Evolutionary conservation across 2,113 vertebrate genomes (phyloP).

Genomic region (Zosterops japonicus): DNA sequence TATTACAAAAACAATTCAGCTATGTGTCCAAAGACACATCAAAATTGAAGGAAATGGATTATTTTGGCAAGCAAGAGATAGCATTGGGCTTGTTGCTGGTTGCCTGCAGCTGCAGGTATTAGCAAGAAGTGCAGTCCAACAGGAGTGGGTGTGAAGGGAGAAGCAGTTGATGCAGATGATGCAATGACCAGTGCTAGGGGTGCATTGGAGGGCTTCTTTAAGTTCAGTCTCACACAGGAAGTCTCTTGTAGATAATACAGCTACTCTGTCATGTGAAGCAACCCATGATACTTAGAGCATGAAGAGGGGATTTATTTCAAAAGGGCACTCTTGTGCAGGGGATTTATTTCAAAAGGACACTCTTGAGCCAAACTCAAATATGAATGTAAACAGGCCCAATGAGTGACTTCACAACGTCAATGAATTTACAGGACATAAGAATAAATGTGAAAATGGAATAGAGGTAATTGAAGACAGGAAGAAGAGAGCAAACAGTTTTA

Average conservation of each 20-base stretch:
- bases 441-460: background rate
- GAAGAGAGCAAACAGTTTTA: background rate
- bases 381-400: background rate
- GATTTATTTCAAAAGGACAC: background rate
- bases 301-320: background rate
- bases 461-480: background rate
- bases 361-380: background rate
- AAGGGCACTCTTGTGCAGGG: background rate
- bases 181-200: background rate
- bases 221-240: background rate
- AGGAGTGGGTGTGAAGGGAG: background rate
- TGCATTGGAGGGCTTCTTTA: background rate
- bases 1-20: background rate
- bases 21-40: background rate
- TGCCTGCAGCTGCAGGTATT: background rate
- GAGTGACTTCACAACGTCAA: background rate
- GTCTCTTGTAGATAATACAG: background rate
- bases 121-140: background rate
- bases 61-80: background rate
- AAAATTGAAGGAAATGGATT: background rate
- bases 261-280: background rate
- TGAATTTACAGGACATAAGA: background rate
- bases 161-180: background rate
- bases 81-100: background rate
- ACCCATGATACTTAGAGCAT: background rate